phyloP scores from a whole-genome alignment of 1,140 invertebrate species.

The Drosophila funebris region DNA sequence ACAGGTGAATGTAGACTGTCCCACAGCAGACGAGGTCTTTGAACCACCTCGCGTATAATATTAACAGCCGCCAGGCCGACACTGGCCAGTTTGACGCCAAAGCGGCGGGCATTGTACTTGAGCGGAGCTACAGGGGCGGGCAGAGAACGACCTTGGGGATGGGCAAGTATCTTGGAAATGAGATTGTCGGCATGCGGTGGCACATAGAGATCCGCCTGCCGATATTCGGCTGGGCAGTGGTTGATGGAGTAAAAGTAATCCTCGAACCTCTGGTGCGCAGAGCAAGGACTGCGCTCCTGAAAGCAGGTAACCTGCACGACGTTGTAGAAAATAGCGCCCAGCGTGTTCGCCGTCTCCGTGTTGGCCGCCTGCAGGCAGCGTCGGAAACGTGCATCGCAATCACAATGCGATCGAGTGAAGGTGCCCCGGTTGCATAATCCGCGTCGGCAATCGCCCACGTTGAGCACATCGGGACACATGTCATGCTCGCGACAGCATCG shows the following conservation, averaged over 20 bases:
- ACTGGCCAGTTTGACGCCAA: constrained; percentile 77
- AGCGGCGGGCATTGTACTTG: constrained; percentile 61
- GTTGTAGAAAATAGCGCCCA: constrained; percentile 89
- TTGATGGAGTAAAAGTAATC: constrained; percentile 59
- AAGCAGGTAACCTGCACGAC: constrained; percentile 88
- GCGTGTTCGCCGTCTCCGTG: constrained; percentile 88
- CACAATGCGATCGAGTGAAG: constrained; percentile 89
- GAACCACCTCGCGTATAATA: constrained; percentile 74
- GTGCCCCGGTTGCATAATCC: constrained; percentile 89
- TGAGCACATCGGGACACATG: constrained; percentile 87
- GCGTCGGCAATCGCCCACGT: constrained; percentile 86
- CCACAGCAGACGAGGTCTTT: constrained; percentile 68
- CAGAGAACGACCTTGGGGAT: constrained; percentile 64
- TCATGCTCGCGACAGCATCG: constrained; percentile 91
- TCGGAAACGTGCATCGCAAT: constrained; percentile 88
- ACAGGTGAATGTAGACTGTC: constrained; percentile 66
- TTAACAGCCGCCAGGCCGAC: constrained; percentile 79
- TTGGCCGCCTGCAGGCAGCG: constrained; percentile 88
- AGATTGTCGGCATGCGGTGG: constrained; percentile 75
- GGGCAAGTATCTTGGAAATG: constrained; percentile 69
- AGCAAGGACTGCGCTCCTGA: constrained; percentile 87
- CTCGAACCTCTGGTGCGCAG: constrained; percentile 86
- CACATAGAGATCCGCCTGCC: constrained; percentile 77
- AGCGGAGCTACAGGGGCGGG: constrained; percentile 41
- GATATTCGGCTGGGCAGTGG: constrained; percentile 72